These are phyloP conservation scores for Tokudaia muenninki DNA, from an alignment of 2,797 vertebrate species.

Conservation along the genomic window DNA sequence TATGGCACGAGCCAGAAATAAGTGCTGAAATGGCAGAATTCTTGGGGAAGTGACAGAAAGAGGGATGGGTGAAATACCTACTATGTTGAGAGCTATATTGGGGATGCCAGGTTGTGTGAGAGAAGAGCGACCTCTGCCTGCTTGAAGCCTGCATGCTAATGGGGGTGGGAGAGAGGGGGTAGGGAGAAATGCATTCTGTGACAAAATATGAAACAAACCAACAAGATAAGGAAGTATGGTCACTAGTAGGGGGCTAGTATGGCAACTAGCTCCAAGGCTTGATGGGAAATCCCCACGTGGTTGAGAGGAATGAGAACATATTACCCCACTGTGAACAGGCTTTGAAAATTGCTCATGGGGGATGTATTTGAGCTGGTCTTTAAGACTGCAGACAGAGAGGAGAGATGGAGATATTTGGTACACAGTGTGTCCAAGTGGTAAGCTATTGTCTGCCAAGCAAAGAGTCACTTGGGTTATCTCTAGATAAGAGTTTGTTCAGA, in stretches of 20 bases:
- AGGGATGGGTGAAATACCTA: rapidly evolving
- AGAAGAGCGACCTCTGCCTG: neutral
- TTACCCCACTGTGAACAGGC: neutral
- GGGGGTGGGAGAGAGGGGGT: neutral
- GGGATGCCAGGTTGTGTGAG: too few species aligned
- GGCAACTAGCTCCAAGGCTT: neutral
- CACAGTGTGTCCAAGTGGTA: neutral
- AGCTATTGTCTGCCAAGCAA: neutral
- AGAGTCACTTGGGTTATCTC: neutral
- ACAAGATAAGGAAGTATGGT: neutral
- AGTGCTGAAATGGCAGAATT: neutral
- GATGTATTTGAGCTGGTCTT: neutral
- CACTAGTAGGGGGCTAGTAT: neutral
- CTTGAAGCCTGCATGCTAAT: neutral
- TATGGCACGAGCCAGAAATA: neutral
- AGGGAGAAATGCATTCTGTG: rapidly evolving
- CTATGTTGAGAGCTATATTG: neutral
- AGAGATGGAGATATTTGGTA: neutral
- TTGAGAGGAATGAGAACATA: neutral
- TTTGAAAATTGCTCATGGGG: neutral
- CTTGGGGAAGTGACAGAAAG: neutral
- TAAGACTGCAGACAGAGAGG: neutral
- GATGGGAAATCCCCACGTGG: neutral
- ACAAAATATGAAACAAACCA: neutral
- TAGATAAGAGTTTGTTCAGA: neutral